Evolutionary conservation across 1,140 invertebrate genomes (phyloP), one percentile per base, ranked within the genome.

Genomic region (Leptinotarsa lineolata): DNA sequence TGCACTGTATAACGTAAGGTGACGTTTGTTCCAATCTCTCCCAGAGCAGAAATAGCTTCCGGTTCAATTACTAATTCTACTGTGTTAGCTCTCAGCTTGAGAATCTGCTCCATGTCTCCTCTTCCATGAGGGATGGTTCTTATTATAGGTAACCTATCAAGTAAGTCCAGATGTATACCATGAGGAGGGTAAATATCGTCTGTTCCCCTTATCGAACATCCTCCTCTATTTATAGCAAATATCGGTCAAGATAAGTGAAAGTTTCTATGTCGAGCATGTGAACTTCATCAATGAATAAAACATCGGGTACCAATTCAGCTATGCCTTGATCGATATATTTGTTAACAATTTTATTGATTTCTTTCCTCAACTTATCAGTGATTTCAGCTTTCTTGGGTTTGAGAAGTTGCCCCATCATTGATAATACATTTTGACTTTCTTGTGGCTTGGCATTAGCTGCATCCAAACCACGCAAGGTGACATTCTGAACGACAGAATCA

Each of bases 321-420:
- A 98, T 97, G 69, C 98, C 98, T 87, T 99, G 96, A 82, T 99
- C 98, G 75, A 99, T 99, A 82, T 99, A 99, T 83, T 97, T 97
- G 86, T 99, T 99, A 0, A 99, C 98, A 74, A 99, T 92, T 90
- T 99, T 99, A 85, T 99, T 99, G 77, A 99, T 99, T 90, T 99
- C 98, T 85, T 95, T 93, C 63, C 98, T 88, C 13, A 99, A 86
- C 88, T 99, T 99, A 85, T 99, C 98, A 80, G 98, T 99, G 78
- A 99, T 99, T 92, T 99, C 98, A 39, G 98, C 99, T 86, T 99
- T 99, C 86, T 98, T 99, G 64, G 97, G 97, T 86, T 99, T 99
- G 91, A 99, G 95, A 13, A 99, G 87, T 83, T 99, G 97, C 1
- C 97, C 95, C 94, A 99, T 97, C 94, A 99, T 98, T 0, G 97